A percentile compares a stretch with the other conserved stretches of the same genome.
Evolutionary conservation across 2,888 invertebrate genomes (phyloP).

Genomic region (Tenthredo livida): DNA sequence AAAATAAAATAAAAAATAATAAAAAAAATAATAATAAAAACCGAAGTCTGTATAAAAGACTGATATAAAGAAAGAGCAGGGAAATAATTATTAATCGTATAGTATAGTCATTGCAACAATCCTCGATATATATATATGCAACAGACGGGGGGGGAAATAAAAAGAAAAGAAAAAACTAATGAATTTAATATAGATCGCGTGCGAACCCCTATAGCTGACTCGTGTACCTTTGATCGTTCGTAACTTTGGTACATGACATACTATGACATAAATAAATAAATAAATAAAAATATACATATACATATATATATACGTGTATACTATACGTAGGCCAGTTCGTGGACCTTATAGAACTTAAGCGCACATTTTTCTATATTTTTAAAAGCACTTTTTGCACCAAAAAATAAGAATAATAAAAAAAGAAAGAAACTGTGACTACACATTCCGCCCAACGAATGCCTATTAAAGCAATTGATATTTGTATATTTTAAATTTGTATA

Average conservation of each 20-base stretch:
- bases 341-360: slow-evolving; percentile 33
- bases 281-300: not conserved
- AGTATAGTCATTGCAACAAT: not conserved
- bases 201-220: slow-evolving; percentile 6
- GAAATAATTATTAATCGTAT: not conserved
- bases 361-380: slow-evolving; percentile 43
- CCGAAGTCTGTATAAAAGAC: too few relatives aligned
- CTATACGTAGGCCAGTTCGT: slow-evolving; percentile 28
- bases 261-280: not conserved
- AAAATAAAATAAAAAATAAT: not conserved
- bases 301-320: not conserved
- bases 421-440: slow-evolving; percentile 29
- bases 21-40: too few relatives aligned
- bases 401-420: not conserved
- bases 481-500: slow-evolving; percentile 45
- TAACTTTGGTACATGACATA: not conserved
- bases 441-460: slow-evolving; percentile 52
- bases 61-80: not conserved
- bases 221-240: slow-evolving; percentile 26
- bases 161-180: not conserved
- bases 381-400: slow-evolving; percentile 53
- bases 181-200: slow-evolving; percentile 23
- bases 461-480: slow-evolving; percentile 48
- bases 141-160: not conserved
- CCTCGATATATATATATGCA: too few relatives aligned